These are phyloP conservation scores for Cyprinodon variegatus DNA, from an alignment of 2,113 vertebrate species.

Conservation along the genomic window DNA sequence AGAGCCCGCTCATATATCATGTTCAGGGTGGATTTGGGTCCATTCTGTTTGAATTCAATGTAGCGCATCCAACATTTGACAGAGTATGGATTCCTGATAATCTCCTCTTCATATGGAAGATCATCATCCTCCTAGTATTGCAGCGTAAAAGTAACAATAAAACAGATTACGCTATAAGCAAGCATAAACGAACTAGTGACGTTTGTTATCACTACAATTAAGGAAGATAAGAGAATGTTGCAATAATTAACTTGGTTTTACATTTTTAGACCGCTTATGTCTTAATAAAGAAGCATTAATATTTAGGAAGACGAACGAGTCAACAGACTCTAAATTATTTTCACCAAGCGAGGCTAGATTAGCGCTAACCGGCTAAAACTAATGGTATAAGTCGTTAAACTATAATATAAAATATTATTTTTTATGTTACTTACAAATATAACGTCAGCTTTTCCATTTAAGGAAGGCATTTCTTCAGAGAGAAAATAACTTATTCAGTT, in stretches of 20 bases:
- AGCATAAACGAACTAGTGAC: not conserved
- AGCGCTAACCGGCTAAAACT: not conserved
- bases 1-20: conserved; percentile 91
- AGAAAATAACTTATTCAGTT: not conserved
- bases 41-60: conserved; percentile 89
- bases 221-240: not conserved
- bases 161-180: not conserved
- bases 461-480: conserved; percentile 59
- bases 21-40: conserved; percentile 82
- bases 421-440: conserved; percentile 74
- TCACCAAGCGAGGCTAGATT: not conserved
- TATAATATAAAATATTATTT: not conserved
- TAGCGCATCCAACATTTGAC: conserved; percentile 95
- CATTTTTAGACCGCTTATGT: not conserved
- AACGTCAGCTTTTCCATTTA: conserved; percentile 71
- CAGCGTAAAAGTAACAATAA: not conserved
- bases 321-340: not conserved
- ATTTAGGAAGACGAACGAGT: not conserved
- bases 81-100: conserved; percentile 91
- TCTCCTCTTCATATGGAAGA: conserved; percentile 93
- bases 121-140: conserved; percentile 88
- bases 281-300: not conserved
- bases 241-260: not conserved
- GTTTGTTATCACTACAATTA: not conserved
- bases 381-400: not conserved